A percentile compares a stretch with the other conserved stretches of the same genome.
Evolutionary conservation across 2,797 vertebrate genomes (phyloP).

Genomic region (Hozukius guyotensis): DNA sequence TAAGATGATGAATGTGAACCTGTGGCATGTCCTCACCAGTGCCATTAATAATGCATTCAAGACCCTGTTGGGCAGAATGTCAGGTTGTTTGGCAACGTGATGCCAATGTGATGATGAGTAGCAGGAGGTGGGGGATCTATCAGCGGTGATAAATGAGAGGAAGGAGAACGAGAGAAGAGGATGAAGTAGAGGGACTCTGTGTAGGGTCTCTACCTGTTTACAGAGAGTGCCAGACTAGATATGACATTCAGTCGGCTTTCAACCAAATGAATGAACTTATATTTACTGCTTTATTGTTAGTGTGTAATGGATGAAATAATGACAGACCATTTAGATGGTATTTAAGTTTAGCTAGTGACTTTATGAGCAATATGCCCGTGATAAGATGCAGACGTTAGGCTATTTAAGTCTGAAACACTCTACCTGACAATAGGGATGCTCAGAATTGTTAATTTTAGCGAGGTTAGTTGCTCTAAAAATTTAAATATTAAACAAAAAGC

Average conservation of each 20-base stretch:
- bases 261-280: neutral
- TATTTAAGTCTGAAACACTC: no score
- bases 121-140: slow-evolving; percentile 3
- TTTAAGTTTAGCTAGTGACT: neutral
- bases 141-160: slow-evolving; percentile 28
- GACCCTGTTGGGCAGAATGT: slow-evolving; percentile 1
- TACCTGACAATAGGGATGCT: neutral
- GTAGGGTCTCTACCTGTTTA: neutral
- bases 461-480: neutral
- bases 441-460: neutral
- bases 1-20: slow-evolving; percentile 7
- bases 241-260: neutral
- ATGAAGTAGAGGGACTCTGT: neutral
- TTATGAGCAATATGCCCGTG: neutral
- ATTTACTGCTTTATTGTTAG: neutral
- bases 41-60: slow-evolving; percentile 1
- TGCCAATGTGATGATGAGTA: slow-evolving; percentile 16
- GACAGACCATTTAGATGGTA: neutral
- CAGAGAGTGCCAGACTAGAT: neutral
- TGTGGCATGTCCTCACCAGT: neutral
- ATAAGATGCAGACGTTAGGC: neutral
- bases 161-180: neutral
- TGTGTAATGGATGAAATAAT: neutral
- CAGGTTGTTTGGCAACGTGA: slow-evolving; percentile 24
- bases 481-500: neutral